These are phyloP conservation scores for Bursaphelenchus okinawaensis DNA, from an alignment of 2,888 invertebrate genomes.

Conservation along the genomic window DNA sequence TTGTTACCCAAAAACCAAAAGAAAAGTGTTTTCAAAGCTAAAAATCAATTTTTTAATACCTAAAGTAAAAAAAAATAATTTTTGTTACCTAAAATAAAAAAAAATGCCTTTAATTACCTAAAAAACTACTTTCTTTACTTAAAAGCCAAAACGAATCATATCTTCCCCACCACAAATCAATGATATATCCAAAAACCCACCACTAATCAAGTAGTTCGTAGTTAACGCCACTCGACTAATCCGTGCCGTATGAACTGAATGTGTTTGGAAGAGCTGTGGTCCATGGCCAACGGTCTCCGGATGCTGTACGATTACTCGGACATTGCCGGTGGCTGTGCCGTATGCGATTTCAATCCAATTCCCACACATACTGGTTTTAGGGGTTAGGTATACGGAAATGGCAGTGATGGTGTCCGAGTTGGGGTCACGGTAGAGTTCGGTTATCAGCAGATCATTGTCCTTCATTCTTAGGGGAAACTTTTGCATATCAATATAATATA, in stretches of 20 bases:
- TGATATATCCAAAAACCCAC: slow-evolving; percentile 59
- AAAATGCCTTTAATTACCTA: not conserved
- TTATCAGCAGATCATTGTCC: slow-evolving; percentile 93
- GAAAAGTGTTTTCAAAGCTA: too few relatives aligned
- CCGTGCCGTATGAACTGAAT: slow-evolving; percentile 51
- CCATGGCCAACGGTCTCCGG: slow-evolving; percentile 95
- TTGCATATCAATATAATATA: slow-evolving; percentile 79
- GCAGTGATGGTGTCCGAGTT: slow-evolving; percentile 92
- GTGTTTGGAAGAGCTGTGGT: slow-evolving; percentile 79
- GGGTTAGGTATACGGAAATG: slow-evolving; percentile 61
- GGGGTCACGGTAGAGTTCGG: slow-evolving; percentile 85
- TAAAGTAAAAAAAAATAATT: too few relatives aligned
- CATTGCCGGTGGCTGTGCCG: slow-evolving; percentile 83
- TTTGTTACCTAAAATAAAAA: not conserved
- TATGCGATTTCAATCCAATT: slow-evolving; percentile 99
- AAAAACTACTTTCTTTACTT: not conserved
- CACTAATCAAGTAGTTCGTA: slow-evolving; percentile 87
- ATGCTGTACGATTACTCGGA: slow-evolving; percentile 94
- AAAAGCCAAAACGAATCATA: not conserved
- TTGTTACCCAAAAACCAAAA: too few relatives aligned
- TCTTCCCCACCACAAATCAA: not conserved
- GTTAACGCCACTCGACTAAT: slow-evolving; percentile 66
- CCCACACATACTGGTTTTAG: slow-evolving; percentile 75
- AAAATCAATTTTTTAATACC: too few relatives aligned
- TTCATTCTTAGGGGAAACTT: slow-evolving; percentile 98